A percentile compares a stretch with the other conserved stretches of the same genome.
These are phyloP conservation scores for Delphinus delphis DNA, from an alignment of 2,113 vertebrate genomes.

Conservation along the genomic window DNA sequence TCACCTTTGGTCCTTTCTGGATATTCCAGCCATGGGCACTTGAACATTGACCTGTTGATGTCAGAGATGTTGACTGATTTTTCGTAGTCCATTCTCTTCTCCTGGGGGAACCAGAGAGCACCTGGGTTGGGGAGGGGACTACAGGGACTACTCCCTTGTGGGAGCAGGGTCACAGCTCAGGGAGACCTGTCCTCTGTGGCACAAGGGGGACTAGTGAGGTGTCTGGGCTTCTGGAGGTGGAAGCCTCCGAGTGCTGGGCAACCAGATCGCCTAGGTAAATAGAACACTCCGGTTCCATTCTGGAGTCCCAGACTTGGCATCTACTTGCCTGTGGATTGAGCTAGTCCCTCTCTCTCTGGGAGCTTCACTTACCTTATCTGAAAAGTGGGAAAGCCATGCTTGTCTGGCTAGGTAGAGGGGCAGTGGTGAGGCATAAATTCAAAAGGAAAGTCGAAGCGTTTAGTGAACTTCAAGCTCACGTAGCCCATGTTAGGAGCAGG, in stretches of 20 bases:
- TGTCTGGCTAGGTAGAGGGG: background rate
- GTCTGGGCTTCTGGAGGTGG: background rate
- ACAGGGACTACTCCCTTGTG: background rate
- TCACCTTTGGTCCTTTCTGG: slow-evolving; percentile 57
- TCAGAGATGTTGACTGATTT: background rate
- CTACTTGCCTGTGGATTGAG: background rate
- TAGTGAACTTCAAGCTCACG: background rate
- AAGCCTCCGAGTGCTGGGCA: slow-evolving; percentile 14
- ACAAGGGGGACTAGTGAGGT: background rate
- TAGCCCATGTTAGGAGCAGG: background rate
- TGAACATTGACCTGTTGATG: background rate
- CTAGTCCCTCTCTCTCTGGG: background rate
- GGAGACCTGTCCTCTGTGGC: background rate
- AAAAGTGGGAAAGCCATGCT: background rate
- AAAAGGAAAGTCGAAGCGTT: background rate
- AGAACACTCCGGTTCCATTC: slow-evolving; percentile 49
- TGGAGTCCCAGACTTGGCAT: background rate
- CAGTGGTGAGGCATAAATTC: background rate
- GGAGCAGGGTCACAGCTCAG: background rate
- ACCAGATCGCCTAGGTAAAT: slow-evolving; percentile 56
- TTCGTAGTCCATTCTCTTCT: background rate
- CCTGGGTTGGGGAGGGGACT: background rate
- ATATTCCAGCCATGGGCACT: slow-evolving; percentile 65
- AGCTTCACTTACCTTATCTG: background rate
- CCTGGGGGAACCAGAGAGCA: background rate